Evolutionary conservation across 2,888 invertebrate species (phyloP), one percentile per base, ranked within the genome.

Genomic region (Mechanitis mazaeus): DNA sequence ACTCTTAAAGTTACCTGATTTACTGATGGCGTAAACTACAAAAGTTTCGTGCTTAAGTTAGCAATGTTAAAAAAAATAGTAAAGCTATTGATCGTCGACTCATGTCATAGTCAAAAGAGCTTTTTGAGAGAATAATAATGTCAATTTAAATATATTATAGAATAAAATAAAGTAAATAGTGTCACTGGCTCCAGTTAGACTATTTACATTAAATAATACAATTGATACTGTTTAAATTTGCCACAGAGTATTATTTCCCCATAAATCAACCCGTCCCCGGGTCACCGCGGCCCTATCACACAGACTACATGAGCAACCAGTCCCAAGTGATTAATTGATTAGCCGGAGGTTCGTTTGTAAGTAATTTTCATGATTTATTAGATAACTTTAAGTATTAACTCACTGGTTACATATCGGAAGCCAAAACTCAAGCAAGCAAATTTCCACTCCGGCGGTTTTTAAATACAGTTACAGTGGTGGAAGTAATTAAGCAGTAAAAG

Each of bases 311-410:
- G 75, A 72, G 73, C 72, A 69, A 68, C 78, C 83, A 77, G 79
- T 84, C 83, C 80, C 81, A 73, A 73, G 82, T 86, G 88, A 88
- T 87, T 88, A 88, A 88, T 89, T 86, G 84, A 83, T 83, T 85
- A 84, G 83, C 83, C 81, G 80, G 77, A 78, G 81, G 77, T 75
- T 76, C 75, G 74, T 79, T 81, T 76, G 75, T 76, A 74, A 77
- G 80, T 83, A 81, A 88, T 88, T 87, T 85, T 78, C 80, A 82
- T 88, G 85, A 87, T 84, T 85, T 81, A 86, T 84, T 73, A 74
- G 76, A 70, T 61, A 73, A 66, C 69, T 71, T 72, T 68, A 68
- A 68, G 68, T 66, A 61, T 58, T 55, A 67, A 61, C 59, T 58
- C 62, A 56, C 45, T 45, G 54, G 64, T 59, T 62, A 64, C 56